Conservation (phyloP, 2,113 vertebrate species). For the Centropus bengalensis region DNA sequence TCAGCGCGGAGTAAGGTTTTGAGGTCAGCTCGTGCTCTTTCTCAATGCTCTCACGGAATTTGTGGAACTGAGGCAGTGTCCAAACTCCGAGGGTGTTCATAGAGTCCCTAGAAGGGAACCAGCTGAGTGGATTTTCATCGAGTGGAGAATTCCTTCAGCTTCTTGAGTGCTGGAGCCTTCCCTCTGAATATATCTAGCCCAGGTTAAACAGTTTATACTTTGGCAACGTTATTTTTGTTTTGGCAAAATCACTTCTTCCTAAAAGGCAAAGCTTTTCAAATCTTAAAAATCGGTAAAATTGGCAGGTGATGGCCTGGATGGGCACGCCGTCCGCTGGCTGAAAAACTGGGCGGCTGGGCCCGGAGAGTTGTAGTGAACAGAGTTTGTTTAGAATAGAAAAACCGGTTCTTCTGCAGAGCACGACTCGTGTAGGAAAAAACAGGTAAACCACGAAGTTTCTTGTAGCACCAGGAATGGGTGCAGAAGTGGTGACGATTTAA, state of each 20-base stretch:
- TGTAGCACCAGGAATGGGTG: neutral
- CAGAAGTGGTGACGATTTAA: neutral
- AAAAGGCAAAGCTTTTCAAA: neutral
- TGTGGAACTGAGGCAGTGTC: neutral
- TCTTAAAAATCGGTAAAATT: no score
- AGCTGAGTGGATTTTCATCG: neutral
- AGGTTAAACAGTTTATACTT: neutral
- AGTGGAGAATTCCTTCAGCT: neutral
- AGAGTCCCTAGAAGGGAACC: neutral
- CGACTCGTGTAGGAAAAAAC: neutral
- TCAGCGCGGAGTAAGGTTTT: neutral
- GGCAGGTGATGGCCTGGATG: no score
- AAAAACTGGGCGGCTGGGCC: no score
- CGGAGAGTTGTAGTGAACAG: no score
- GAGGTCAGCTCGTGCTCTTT: neutral
- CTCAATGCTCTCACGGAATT: fast-evolving
- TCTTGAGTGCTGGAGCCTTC: neutral
- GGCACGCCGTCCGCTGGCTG: no score
- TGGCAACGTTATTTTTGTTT: neutral
- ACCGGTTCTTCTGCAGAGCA: neutral
- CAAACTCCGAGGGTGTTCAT: fast-evolving
- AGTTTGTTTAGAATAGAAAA: neutral
- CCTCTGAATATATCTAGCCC: neutral
- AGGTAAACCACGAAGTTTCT: neutral
- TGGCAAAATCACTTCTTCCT: neutral